Percentiles rank a stretch among this genome's conserved stretches.
Evolutionary conservation across 2,113 vertebrate genomes (phyloP).

Genomic region (Anas platyrhynchos): DNA sequence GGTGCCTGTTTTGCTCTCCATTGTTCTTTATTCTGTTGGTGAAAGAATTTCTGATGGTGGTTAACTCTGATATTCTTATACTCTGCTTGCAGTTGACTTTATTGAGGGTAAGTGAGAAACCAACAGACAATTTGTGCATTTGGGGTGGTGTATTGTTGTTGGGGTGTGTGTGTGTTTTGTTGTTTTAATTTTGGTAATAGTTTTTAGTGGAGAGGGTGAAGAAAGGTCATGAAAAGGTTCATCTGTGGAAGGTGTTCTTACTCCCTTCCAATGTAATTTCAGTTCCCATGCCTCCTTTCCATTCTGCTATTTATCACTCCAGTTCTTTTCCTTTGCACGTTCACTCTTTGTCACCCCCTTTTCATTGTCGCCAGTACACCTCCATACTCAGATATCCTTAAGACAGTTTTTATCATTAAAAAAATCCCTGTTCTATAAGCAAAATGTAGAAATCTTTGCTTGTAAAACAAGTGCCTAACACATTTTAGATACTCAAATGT

Average conservation of each 20-base stretch:
- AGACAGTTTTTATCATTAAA: neutral
- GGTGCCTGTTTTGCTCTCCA: neutral
- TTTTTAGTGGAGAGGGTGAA: neutral
- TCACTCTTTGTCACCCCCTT: neutral
- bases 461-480: neutral
- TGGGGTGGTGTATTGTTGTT: neutral
- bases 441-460: neutral
- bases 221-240: neutral
- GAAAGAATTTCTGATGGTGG: neutral
- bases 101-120: neutral
- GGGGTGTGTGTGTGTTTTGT: neutral
- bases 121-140: neutral
- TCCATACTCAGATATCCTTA: neutral
- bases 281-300: neutral
- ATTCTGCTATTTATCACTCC: neutral
- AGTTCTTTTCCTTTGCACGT: neutral
- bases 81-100: neutral
- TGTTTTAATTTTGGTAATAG: neutral
- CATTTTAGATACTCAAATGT: neutral
- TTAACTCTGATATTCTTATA: neutral
- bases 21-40: neutral
- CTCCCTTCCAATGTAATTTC: neutral
- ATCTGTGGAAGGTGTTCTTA: neutral
- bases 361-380: neutral
- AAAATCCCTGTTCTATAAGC: neutral